These are phyloP conservation scores for Eurystomus gularis DNA, from an alignment of 2,113 vertebrate genomes.

Conservation along the genomic window DNA sequence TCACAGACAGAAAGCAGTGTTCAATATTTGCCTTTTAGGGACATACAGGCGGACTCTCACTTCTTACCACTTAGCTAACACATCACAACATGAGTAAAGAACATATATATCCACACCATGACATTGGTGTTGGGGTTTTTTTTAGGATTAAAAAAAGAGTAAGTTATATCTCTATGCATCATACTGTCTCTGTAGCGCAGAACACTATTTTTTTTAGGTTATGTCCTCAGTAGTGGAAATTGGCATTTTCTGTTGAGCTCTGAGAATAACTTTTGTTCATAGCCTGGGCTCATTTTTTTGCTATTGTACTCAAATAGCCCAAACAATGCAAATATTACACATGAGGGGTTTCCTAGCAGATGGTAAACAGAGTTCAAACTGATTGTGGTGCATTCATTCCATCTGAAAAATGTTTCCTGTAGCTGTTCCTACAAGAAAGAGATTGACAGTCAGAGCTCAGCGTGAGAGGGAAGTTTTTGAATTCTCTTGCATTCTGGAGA, in stretches of 20 bases:
- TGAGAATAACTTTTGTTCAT: background rate
- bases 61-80: background rate
- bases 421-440: background rate
- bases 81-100: background rate
- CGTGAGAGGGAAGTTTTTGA: background rate
- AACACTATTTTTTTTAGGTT: background rate
- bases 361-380: background rate
- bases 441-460: background rate
- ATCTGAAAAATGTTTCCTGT: background rate
- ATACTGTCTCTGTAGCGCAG: background rate
- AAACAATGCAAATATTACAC: background rate
- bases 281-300: background rate
- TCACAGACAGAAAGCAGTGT: background rate
- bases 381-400: background rate
- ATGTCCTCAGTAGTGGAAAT: background rate
- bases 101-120: background rate
- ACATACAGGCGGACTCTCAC: background rate
- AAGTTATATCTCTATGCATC: background rate
- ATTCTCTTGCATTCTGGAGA: constrained; percentile 17
- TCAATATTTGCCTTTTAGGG: constrained; percentile 28
- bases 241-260: background rate
- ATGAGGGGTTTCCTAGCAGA: background rate
- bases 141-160: background rate
- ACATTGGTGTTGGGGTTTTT: background rate
- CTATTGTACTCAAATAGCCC: background rate